Percentiles rank a stretch among this genome's conserved stretches.
phyloP scores from a whole-genome alignment of 2,797 vertebrate species.

The Alectoris magna region DNA sequence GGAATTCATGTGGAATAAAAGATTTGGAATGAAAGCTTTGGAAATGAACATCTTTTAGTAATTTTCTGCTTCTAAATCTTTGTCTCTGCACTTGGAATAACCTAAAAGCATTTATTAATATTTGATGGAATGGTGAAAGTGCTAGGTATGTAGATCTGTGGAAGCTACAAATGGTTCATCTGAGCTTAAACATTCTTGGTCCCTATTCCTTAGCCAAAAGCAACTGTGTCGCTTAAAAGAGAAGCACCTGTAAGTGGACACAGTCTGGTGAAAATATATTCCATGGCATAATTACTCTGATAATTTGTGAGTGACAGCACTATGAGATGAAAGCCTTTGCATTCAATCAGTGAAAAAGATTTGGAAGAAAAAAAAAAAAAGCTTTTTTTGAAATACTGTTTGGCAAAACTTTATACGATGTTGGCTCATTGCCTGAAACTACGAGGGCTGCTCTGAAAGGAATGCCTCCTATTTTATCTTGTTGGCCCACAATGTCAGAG shows the following conservation, averaged over 20 bases:
- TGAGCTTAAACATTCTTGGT: background rate
- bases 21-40: constrained; percentile 4
- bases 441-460: background rate
- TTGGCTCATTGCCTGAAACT: background rate
- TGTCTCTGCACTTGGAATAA: constrained; percentile 39
- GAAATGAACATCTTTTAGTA: background rate
- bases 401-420: background rate
- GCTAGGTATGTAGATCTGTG: background rate
- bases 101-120: constrained; percentile 61
- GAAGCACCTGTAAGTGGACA: accelerated
- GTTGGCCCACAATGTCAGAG: background rate
- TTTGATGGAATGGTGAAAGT: constrained; percentile 41
- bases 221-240: background rate
- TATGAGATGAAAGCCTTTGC: background rate
- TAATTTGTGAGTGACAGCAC: background rate
- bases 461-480: background rate
- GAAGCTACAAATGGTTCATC: background rate
- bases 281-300: background rate
- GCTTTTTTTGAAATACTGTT: background rate
- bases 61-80: constrained; percentile 17
- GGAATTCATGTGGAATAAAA: constrained; percentile 11
- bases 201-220: background rate
- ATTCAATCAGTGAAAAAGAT: background rate
- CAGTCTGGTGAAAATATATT: background rate
- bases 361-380: background rate